phyloP scores from a whole-genome alignment of 2,797 vertebrate genomes.

The Microctenopoma lineatum region DNA sequence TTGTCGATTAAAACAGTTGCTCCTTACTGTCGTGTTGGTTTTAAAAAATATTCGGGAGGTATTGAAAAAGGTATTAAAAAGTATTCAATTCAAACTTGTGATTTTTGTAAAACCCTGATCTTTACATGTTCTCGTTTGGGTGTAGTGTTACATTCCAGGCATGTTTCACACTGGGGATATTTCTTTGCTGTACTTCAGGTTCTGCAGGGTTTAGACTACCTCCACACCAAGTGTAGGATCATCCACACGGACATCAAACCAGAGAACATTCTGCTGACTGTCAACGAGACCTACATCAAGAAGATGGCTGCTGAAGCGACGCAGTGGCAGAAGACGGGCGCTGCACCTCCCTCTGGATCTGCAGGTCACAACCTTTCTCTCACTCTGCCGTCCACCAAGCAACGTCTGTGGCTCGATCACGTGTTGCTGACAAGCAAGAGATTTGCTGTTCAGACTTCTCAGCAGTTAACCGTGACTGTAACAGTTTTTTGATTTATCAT shows the following conservation, averaged over 20 bases:
- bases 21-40: too few relatives aligned
- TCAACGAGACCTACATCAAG: slow-evolving; percentile 93
- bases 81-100: too few relatives aligned
- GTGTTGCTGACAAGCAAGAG: slow-evolving; percentile 25
- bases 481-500: slow-evolving; percentile 5
- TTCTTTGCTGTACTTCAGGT: slow-evolving; percentile 81
- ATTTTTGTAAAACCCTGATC: too few relatives aligned
- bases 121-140: background rate
- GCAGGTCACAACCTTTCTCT: slow-evolving; percentile 84
- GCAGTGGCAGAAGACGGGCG: slow-evolving; percentile 94
- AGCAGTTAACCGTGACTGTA: slow-evolving; percentile 2
- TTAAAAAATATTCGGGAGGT: too few relatives aligned
- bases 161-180: background rate
- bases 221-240: slow-evolving; percentile 96
- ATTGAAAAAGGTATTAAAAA: too few relatives aligned
- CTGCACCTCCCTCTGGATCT: slow-evolving; percentile 94
- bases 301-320: slow-evolving; percentile 96
- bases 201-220: slow-evolving; percentile 95
- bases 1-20: too few relatives aligned
- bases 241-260: slow-evolving; percentile 99
- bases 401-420: slow-evolving; percentile 31
- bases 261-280: slow-evolving; percentile 95
- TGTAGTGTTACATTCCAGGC: background rate
- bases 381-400: slow-evolving; percentile 13
- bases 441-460: slow-evolving; percentile 22